Evolutionary conservation across 2,888 invertebrate genomes (phyloP), one percentile per base, ranked within the genome.

Genomic region (Melanchra persicariae): DNA sequence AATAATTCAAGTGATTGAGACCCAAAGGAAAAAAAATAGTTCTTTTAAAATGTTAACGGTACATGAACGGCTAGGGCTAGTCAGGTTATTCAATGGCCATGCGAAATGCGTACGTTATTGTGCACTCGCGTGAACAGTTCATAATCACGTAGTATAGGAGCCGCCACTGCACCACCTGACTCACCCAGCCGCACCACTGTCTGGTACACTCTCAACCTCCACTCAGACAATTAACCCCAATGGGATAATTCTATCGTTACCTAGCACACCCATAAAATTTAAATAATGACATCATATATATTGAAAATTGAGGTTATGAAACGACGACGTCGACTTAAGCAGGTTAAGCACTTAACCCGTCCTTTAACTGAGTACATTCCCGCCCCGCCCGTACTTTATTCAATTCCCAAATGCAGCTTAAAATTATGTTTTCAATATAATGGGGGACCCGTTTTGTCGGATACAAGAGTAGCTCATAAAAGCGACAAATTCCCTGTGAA

Each of bases 81-180:
- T 40, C 49, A 49, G 60, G 37, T 66, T 68, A 70, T 68, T 78
- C 51, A 74, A 73, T 68, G 68, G 52, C 57, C 68, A 71, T 62
- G 79, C 79, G 79, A 51, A 55, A 65, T 77, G 77, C 79, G 81
- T 71, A 77, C 59, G 45, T 77, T 75, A 83, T 87, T 88, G 89
- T 88, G 90, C 83, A 88, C 79, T 82, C 89, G 88, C 87, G 79
- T 89, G 89, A 77, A 69, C 86, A 82, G 81, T 64, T 86, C 85
- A 84, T 87, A 74, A 73, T 71, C 80, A 78, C 49, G 73, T 61
- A 15, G 40, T 15, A 40, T 40, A 62, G 81, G 73, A 78, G 77
- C 72, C 71, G 62, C 34, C 70, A 70, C 67, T 82, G 82, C 77
- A 83, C 81, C 58, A 55, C 45, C 52, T 51, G 34, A 58, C 67